phyloP scores from a whole-genome alignment of 92 coral and sea anemone genomes.

The Parazoanthus darwini region DNA sequence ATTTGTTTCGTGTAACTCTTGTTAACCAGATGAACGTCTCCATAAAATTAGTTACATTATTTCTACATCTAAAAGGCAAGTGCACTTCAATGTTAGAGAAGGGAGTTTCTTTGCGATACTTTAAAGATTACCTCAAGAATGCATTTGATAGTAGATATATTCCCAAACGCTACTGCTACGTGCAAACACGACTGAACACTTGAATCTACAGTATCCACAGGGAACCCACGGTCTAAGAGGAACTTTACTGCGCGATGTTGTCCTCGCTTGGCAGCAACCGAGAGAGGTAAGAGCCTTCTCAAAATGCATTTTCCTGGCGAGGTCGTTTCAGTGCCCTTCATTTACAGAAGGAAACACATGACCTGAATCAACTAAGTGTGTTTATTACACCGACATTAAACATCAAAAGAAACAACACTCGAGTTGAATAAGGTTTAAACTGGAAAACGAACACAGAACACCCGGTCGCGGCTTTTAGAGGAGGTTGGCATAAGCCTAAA shows the following conservation, averaged over 20 bases:
- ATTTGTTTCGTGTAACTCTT: no score
- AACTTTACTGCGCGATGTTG: constrained; percentile 61
- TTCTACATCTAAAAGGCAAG: neutral
- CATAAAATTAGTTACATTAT: no score
- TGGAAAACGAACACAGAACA: no score
- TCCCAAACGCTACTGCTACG: constrained; percentile 71
- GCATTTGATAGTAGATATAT: constrained; percentile 52
- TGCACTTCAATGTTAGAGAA: neutral
- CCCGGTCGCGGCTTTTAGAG: no score
- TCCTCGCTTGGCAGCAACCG: constrained; percentile 76
- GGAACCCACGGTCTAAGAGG: constrained; percentile 65
- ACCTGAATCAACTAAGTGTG: neutral
- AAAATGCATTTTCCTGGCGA: constrained; percentile 44
- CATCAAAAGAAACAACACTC: no score
- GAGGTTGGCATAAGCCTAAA: no score
- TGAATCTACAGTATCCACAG: constrained; percentile 52
- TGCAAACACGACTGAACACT: constrained; percentile 71
- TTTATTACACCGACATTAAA: no score
- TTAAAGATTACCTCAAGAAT: constrained; percentile 60
- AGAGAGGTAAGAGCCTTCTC: constrained; percentile 57
- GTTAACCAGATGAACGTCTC: no score
- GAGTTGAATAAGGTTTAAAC: no score
- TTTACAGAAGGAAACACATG: neutral
- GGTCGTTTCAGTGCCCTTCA: constrained; percentile 63
- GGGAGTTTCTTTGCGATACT: neutral